Conservation (phyloP, 2,888 invertebrate genomes). For the Pheosia gnoma region DNA sequence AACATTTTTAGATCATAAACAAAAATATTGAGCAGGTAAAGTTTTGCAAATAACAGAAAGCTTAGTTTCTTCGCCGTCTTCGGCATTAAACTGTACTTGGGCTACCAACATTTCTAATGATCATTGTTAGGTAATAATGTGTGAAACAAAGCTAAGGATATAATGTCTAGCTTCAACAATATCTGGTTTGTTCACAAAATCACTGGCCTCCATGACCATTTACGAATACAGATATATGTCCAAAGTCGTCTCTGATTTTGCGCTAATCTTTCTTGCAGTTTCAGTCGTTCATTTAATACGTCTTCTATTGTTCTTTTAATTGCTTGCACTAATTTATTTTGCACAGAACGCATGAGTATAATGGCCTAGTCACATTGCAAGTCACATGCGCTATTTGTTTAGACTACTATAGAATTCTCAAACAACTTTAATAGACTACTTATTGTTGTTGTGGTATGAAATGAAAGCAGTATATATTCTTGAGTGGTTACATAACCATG, state of each 20-base stretch:
- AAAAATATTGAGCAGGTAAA: too few relatives aligned
- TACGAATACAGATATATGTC: not conserved
- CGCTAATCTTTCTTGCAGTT: not conserved
- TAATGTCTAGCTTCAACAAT: too few relatives aligned
- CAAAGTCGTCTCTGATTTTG: not conserved
- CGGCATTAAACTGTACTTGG: too few relatives aligned
- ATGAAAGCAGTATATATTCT: conserved; percentile 19
- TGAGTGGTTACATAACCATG: not conserved
- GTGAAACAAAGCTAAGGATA: not conserved
- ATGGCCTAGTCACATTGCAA: conserved; percentile 49
- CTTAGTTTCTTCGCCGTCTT: too few relatives aligned
- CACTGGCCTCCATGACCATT: not conserved
- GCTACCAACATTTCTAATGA: too few relatives aligned
- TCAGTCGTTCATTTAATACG: conserved; percentile 10
- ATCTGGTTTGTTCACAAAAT: not conserved
- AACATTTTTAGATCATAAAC: too few relatives aligned
- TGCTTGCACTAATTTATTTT: conserved; percentile 31
- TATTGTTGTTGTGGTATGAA: conserved; percentile 29
- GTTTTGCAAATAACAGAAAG: too few relatives aligned
- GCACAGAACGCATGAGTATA: conserved; percentile 22
- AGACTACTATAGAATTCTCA: conserved; percentile 36
- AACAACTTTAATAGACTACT: conserved; percentile 43
- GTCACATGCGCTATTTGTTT: conserved; percentile 43
- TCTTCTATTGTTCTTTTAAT: conserved; percentile 32
- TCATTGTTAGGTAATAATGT: too few relatives aligned